A percentile compares a stretch with the other conserved stretches of the same genome.
Evolutionary conservation across 2,888 invertebrate genomes (phyloP).

Genomic region (Trachelus stipa): DNA sequence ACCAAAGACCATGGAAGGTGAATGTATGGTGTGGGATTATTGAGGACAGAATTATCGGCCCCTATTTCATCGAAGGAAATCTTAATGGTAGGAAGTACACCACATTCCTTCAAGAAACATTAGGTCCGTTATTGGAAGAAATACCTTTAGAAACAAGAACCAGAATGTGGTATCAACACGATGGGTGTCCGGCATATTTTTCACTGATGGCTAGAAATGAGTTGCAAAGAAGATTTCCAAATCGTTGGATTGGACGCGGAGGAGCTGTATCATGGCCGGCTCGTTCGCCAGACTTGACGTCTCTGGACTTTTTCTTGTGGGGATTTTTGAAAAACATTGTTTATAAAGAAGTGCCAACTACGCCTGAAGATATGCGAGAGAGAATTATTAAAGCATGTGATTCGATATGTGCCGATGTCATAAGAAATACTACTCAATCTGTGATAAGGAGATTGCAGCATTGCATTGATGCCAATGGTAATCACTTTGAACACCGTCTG

Average conservation of each 20-base stretch:
- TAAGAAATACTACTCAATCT: constrained; percentile 20
- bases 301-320: too few species aligned
- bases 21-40: constrained; percentile 22
- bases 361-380: constrained; percentile 4
- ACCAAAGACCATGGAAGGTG: constrained; percentile 20
- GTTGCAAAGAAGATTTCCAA: constrained; percentile 7
- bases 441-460: constrained; percentile 21
- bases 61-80: constrained; percentile 18
- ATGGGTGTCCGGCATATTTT: constrained; percentile 17
- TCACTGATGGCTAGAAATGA: constrained; percentile 6
- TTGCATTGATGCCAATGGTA: constrained; percentile 22
- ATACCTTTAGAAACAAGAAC: constrained; percentile 5
- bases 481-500: constrained; percentile 13
- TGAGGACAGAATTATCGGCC: constrained; percentile 18
- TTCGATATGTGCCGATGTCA: constrained; percentile 18
- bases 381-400: constrained; percentile 21
- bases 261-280: constrained; percentile 3
- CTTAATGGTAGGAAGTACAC: constrained; percentile 18
- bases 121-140: constrained; percentile 10
- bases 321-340: too few species aligned
- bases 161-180: constrained; percentile 19
- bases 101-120: constrained; percentile 7
- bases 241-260: constrained; percentile 15
- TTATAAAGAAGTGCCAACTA: too few species aligned
- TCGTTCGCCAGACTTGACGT: too few species aligned